Percentiles rank a stretch among this genome's conserved stretches.
phyloP scores from a whole-genome alignment of 2,888 invertebrate genomes.

The Acleris laterana region DNA sequence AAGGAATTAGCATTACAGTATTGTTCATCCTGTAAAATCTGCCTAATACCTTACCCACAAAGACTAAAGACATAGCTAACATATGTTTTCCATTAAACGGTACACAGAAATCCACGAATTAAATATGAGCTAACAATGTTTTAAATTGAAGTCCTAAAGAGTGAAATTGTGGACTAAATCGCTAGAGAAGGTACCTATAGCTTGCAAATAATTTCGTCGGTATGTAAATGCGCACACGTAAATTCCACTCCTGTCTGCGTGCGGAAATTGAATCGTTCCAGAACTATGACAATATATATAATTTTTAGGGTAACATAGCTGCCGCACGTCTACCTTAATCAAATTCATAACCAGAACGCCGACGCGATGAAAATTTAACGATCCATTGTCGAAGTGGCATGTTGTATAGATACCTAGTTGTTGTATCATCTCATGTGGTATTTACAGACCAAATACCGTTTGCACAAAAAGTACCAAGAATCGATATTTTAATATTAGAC shows the following conservation, averaged over 20 bases:
- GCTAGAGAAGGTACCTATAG: conserved; percentile 66
- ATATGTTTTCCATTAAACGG: too few species aligned
- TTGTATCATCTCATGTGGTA: too few species aligned
- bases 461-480: too few species aligned
- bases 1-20: too few species aligned
- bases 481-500: too few species aligned
- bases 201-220: conserved; percentile 80
- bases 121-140: conserved; percentile 40
- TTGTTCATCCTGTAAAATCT: too few species aligned
- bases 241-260: conserved; percentile 80
- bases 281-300: conserved; percentile 77
- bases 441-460: too few species aligned
- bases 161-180: conserved; percentile 71
- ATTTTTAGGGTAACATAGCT: conserved; percentile 43
- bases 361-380: conserved; percentile 18
- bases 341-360: conserved; percentile 24
- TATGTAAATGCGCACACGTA: conserved; percentile 82
- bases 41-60: too few species aligned
- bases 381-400: background rate
- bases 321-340: conserved; percentile 19
- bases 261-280: conserved; percentile 82
- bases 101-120: background rate
- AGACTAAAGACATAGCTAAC: too few species aligned
- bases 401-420: background rate
- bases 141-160: conserved; percentile 51